Conservation (phyloP, 2,113 vertebrate genomes). For the Neogobius melanostomus region DNA sequence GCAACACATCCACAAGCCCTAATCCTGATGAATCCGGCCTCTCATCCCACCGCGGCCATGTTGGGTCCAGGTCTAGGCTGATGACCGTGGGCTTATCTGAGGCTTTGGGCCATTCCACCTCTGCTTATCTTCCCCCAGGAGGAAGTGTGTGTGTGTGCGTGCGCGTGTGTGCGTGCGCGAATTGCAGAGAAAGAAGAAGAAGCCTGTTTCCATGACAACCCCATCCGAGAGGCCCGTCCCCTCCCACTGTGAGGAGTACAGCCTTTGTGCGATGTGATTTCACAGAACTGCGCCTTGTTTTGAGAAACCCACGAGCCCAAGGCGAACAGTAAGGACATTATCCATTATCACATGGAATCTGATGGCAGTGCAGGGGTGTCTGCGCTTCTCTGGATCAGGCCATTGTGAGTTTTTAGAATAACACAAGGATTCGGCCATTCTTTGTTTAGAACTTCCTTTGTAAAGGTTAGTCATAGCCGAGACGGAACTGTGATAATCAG, state of each 20-base stretch:
- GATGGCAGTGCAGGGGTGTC: constrained; percentile 74
- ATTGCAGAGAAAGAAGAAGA: constrained; percentile 40
- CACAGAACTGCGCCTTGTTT: constrained; percentile 81
- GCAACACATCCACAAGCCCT: constrained; percentile 62
- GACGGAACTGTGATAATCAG: no score
- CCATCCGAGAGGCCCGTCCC: constrained; percentile 42
- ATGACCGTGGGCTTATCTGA: constrained; percentile 72
- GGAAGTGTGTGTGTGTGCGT: constrained; percentile 34
- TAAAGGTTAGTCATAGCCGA: no score
- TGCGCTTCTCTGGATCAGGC: constrained; percentile 40
- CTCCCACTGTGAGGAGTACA: constrained; percentile 68
- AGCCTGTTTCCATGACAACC: constrained; percentile 78
- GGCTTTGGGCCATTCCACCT: constrained; percentile 58
- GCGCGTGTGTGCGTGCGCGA: constrained; percentile 9
- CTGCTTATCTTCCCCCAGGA: constrained; percentile 72
- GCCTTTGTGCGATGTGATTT: constrained; percentile 81
- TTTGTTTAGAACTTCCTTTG: no score
- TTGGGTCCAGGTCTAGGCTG: constrained; percentile 70
- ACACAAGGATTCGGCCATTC: neutral
- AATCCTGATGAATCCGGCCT: constrained; percentile 78
- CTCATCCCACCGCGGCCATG: constrained; percentile 6
- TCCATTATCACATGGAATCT: constrained; percentile 80
- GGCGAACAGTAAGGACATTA: constrained; percentile 79
- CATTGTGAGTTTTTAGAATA: neutral
- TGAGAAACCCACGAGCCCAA: constrained; percentile 70